Base-by-base conservation (phyloP, 2,797 vertebrate species). In the Gephyroberyx darwinii region DNA sequence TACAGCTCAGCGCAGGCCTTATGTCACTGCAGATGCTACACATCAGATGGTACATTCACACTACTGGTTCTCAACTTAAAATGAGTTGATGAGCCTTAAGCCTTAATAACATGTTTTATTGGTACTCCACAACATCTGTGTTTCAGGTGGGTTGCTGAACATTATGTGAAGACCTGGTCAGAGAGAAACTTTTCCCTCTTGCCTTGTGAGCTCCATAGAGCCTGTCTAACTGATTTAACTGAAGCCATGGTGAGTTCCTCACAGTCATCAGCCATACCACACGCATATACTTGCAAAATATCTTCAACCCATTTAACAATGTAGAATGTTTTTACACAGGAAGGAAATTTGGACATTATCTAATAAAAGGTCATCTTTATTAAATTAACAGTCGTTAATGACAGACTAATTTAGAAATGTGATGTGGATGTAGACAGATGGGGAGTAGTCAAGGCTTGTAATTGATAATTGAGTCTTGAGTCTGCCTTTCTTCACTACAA, bases 91-190 rank as follows among this genome's bases (percentile, higher is more conserved):
- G n/a, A n/a, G n/a, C n/a, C n/a, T n/a, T n/a, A 43, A 14, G 12
- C 41, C 41, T 50, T 8, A 50, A 19, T 8, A n/a, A 19, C 16
- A 50, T 5, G 47, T 47, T n/a, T 8, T 50, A 4, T 16, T 5
- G 17, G 17, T n/a, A 5, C 8, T 7, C 5, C 30, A 31, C 26
- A 14, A 20, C n/a, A 22, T 67, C 9, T 84, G n/a, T 85, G 0
- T 77, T 86, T 84, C 88, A 98, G 96, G 80, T 99, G 96, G 95
- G 91, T 97, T 73, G 92, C 93, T 83, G 96, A 96, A 80, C 93
- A 98, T 93, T 98, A 95, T 90, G 92, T 95, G 84, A 98, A 95
- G 86, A 95, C 95, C 77, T 97, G 97, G 95, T 96, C 95, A 56
- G 96, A 97, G 69, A 95, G 95, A 83, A 96, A 94, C 85, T 98